Percentiles rank a stretch among this genome's conserved stretches.
Conservation (phyloP, 2,797 vertebrate species). For the Toxotes lorentzi region DNA sequence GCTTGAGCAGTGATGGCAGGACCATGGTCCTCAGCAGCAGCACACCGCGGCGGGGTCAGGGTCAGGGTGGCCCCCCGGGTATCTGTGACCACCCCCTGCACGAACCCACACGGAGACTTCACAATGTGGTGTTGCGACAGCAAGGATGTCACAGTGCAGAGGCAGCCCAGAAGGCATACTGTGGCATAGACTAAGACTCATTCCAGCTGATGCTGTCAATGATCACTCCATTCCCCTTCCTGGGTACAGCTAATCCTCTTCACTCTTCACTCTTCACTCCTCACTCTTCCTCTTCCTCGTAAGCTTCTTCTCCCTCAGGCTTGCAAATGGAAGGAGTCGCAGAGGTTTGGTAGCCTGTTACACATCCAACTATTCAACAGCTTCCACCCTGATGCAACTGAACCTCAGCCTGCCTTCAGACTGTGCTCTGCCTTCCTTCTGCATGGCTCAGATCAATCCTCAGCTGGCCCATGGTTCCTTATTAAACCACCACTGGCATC, state of each 20-base stretch:
- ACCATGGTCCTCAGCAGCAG: slow-evolving; percentile 83
- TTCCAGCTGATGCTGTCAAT: slow-evolving; percentile 51
- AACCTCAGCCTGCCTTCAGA: slow-evolving; percentile 16
- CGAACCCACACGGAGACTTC: slow-evolving; percentile 25
- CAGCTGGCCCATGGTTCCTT: slow-evolving; percentile 43
- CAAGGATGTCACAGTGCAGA: slow-evolving; percentile 24
- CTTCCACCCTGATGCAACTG: slow-evolving; percentile 34
- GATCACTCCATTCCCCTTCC: slow-evolving; percentile 27
- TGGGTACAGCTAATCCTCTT: slow-evolving; percentile 25
- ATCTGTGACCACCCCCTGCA: slow-evolving; percentile 16
- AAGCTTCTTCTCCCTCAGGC: slow-evolving; percentile 17
- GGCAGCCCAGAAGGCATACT: slow-evolving; percentile 26
- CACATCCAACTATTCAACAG: slow-evolving; percentile 48
- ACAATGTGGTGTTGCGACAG: slow-evolving; percentile 12
- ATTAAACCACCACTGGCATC: slow-evolving; percentile 34
- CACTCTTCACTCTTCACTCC: slow-evolving; percentile 3
- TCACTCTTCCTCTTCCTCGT: not conserved
- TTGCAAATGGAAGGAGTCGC: slow-evolving; percentile 9
- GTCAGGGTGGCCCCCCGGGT: slow-evolving; percentile 54
- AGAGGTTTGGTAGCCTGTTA: not conserved
- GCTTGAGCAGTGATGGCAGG: slow-evolving; percentile 81
- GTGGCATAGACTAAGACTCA: slow-evolving; percentile 41
- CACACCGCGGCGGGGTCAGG: slow-evolving; percentile 59
- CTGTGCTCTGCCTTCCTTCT: slow-evolving; percentile 26
- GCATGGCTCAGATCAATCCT: slow-evolving; percentile 50